Base-by-base conservation (phyloP, 1,140 invertebrate genomes). In the Drosophila watanabei region DNA sequence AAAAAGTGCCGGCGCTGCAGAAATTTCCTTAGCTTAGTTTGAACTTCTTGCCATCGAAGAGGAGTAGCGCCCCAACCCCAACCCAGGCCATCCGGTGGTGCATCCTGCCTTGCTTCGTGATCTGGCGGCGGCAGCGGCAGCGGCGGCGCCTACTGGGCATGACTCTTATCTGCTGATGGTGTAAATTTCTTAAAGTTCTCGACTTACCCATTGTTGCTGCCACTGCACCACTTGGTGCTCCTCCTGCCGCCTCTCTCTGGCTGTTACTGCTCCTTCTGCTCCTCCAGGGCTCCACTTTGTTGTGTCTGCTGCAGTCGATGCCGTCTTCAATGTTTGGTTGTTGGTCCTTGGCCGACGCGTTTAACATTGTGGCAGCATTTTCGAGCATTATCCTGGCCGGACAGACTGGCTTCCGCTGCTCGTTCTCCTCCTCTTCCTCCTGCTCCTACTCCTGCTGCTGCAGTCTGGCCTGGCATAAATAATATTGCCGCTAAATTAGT, bases 131-230 rank as follows among this genome's bases (percentile, higher is more conserved):
- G n/a, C 49, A 24, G 24, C 24, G 79, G 63, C 41, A 24, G 24
- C 24, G 79, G 63, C 41, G 59, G 70, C 70, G 69, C 54, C 52
- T 59, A 35, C 37, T 79, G 65, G 49, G 57, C 70, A 80, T 72
- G 73, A 75, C 71, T 82, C 87, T 86, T 91, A 90, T 90, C 88
- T 84, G 86, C 86, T 90, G 86, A 90, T 90, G 86, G 86, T 90
- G 87, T 90, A 90, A 91, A 90, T 90, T 90, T 91, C 86, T 90
- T 86, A 72, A 82, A 90, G 80, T 90, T 90, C 64, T 54, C 76
- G 82, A 90, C 87, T 90, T 91, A 16, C 76, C 39, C 79, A 66
- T 73, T 90, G 79, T 82, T 90, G 63, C 75, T 80, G 75, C 48
- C 11, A 5, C 18, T 4, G 43, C 20, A 24, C 46, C 46, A 14